Evolutionary conservation across 2,888 invertebrate genomes (phyloP), one percentile per base, ranked within the genome.

Genomic region (Thyatira batis): DNA sequence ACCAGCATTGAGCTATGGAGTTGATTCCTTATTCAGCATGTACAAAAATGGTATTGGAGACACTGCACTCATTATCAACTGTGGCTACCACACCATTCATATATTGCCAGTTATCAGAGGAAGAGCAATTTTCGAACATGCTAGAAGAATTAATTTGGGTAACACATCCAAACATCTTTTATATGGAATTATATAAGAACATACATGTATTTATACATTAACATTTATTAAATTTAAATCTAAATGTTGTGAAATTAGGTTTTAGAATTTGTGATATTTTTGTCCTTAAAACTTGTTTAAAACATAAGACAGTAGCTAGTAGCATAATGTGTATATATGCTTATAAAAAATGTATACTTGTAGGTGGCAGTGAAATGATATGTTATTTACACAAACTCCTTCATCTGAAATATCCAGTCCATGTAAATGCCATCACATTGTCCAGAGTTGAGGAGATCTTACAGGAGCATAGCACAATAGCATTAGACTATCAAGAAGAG

Each of bases 391-490:
- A 97, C 82, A 94, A 97, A 58, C 92, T 98, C 49, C 92, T 98
- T 39, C 98, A 98, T 85, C 92, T 98, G 39, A 98, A 98, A 81
- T 98, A 98, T 85, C 98, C 98, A 0, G 96, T 96, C 0, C 98
- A 98, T 86, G 94, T 97, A 0, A 96, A 96, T 78, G 95, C 97
- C 0, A 95, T 98, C 59, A 97, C 97, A 0, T 94, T 96, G 65
- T 97, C 96, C 55, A 93, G 98, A 58, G 95, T 96, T 39, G 98
- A 98, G 93, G 97, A 97, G 79, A 89, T 98, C 27, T 89, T 98
- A 1, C 96, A 97, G 57, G 94, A 95, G 46, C 96, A 98, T 77
- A 95, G 96, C 63, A 93, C 93, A 48, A 93, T 98, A 57, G 95
- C 98, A 0, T 80, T 94, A 0, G 95, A 97, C 80, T 98, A 98